Conservation (phyloP, 2,113 vertebrate genomes). For the Ctenodactylus gundi region DNA sequence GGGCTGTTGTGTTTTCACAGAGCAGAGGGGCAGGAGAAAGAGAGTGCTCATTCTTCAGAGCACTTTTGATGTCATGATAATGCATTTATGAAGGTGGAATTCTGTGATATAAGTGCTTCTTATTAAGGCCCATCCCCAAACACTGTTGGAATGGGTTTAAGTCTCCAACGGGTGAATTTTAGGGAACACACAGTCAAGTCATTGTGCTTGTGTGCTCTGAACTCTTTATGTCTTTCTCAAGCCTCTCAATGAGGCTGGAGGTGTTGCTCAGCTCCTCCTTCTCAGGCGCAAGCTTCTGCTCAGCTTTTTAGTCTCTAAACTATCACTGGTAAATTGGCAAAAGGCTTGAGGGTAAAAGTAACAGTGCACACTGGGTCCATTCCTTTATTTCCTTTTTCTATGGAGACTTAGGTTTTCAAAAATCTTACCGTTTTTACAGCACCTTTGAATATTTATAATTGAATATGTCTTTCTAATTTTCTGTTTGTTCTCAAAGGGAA, state of each 20-base stretch:
- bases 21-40: neutral
- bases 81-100: too few species aligned
- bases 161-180: neutral
- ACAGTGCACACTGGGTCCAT: neutral
- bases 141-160: neutral
- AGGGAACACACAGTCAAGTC: neutral
- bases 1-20: too few species aligned
- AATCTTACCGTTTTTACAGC: conserved; percentile 21
- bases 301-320: neutral
- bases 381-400: neutral
- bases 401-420: neutral
- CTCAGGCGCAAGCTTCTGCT: neutral
- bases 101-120: neutral
- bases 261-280: neutral
- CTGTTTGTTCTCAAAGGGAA: neutral
- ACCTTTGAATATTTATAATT: neutral
- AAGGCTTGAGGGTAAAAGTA: neutral
- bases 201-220: neutral
- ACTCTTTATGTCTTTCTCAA: neutral
- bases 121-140: neutral
- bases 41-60: neutral
- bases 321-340: neutral
- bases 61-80: neutral
- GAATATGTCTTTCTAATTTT: conserved; percentile 4
- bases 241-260: neutral